phyloP scores from a whole-genome alignment of 2,113 vertebrate genomes.

The Urocynchramus pylzowi region DNA sequence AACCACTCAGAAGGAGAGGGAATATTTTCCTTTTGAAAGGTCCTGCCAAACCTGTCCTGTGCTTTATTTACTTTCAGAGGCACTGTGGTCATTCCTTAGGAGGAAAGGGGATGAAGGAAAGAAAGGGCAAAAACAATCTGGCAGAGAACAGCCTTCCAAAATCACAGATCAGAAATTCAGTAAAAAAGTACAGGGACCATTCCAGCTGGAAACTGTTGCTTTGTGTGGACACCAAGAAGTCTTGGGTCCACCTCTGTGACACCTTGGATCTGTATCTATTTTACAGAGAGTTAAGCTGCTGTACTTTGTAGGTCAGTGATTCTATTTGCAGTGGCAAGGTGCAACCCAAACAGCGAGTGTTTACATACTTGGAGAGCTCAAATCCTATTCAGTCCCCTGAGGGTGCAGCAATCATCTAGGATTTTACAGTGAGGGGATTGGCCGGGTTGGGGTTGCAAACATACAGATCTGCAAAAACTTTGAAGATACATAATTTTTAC shows the following conservation, averaged over 20 bases:
- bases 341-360: neutral
- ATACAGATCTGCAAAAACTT: neutral
- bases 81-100: neutral
- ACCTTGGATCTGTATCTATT: neutral
- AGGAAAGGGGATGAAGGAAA: slow-evolving; percentile 3
- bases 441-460: neutral
- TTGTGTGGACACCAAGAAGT: neutral
- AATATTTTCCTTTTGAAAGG: slow-evolving; percentile 57
- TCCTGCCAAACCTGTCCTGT: slow-evolving; percentile 54
- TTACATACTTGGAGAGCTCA: neutral
- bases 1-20: neutral
- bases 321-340: neutral
- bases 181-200: neutral
- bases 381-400: neutral
- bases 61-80: slow-evolving; percentile 56
- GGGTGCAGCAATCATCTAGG: neutral
- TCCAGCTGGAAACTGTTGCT: neutral
- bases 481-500: neutral
- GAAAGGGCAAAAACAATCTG: neutral
- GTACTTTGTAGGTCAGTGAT: neutral
- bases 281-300: neutral
- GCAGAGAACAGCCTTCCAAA: neutral
- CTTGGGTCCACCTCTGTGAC: neutral
- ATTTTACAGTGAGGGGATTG: neutral
- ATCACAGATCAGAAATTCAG: neutral